Evolutionary conservation across 1,140 invertebrate species (phyloP), one percentile per base, ranked within the genome.

Genomic region (Subanguina moxae): DNA sequence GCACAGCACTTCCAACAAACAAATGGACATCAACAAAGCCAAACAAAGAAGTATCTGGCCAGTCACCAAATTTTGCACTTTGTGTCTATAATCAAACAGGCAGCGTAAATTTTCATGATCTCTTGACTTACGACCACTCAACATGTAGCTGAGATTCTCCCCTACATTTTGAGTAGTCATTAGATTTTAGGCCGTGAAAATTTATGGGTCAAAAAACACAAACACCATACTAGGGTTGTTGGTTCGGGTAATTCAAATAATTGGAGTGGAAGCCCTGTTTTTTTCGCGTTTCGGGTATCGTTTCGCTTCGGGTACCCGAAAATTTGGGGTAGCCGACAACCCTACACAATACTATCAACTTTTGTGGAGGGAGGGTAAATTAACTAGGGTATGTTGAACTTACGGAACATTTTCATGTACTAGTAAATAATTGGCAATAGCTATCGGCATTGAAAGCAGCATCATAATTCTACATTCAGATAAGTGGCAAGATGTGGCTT

Each of bases 391-490:
- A n/a, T n/a, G n/a, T n/a, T 11, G 23, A 67, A 71, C 76, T 65
- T 57, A 77, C 68, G 74, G 73, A 27, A 78, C 65, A 64, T 76
- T 78, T 23, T 65, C 48, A 28, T 52, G 61, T n/a, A 76, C 76
- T 5, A 78, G 27, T 25, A 76, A 65, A 27, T 79, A 78, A 38
- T 76, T 76, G 23, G 74, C 74, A 23, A 78, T 38, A 1, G 71
- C 71, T n/a, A 76, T 46, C 1, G 74, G 74, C 23, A 76, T 64
- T 9, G 76, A 77, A 9, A 76, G 56, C 23, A 66, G 32, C 3
- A 82, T 67, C 38, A 81, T 62, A 46, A 80, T 70, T 27, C 75
- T 65, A 56, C 79, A 80, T 68, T 83, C 79, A 13, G 81, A 76
- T 56, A 78, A 61, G 58, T 68, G 62, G 57, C 68, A 74, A 21